phyloP scores from a whole-genome alignment of 1,140 invertebrate species.

The Nymphalis io region DNA sequence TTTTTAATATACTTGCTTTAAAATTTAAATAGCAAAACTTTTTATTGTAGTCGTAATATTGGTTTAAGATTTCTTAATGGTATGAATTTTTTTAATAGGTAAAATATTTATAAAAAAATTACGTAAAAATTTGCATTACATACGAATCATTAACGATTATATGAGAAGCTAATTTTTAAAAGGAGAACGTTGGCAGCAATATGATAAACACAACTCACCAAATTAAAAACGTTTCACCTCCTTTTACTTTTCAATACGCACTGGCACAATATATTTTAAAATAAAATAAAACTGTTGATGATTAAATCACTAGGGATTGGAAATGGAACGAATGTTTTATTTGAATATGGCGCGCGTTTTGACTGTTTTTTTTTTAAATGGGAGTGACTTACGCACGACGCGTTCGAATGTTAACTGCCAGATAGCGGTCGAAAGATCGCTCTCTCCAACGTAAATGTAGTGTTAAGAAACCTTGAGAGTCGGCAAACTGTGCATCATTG shows the following conservation, averaged over 20 bases:
- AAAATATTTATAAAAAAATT: slow-evolving; percentile 1
- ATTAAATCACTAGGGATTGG: slow-evolving; percentile 2
- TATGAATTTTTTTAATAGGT: not conserved
- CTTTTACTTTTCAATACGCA: slow-evolving; percentile 58
- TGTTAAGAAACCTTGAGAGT: slow-evolving; percentile 54
- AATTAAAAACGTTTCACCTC: slow-evolving; percentile 43
- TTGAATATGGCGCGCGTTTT: slow-evolving; percentile 50
- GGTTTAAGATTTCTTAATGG: no score
- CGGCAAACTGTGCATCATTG: slow-evolving; percentile 33
- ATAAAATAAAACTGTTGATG: slow-evolving; percentile 6
- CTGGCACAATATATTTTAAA: slow-evolving; percentile 40
- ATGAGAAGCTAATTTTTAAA: slow-evolving; percentile 3
- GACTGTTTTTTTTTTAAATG: slow-evolving; percentile 45
- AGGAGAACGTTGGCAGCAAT: slow-evolving; percentile 10
- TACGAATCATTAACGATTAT: slow-evolving; percentile 2
- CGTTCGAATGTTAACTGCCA: slow-evolving; percentile 52
- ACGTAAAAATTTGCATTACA: not conserved
- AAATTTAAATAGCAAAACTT: no score
- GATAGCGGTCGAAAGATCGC: slow-evolving; percentile 48
- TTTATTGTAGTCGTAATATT: no score
- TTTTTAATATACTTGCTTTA: no score
- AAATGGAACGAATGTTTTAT: slow-evolving; percentile 16
- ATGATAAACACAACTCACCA: slow-evolving; percentile 12
- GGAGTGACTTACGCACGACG: slow-evolving; percentile 40
- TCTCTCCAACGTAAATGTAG: slow-evolving; percentile 55